Conservation (phyloP, 2,797 vertebrate species). For the Chelmon rostratus region DNA sequence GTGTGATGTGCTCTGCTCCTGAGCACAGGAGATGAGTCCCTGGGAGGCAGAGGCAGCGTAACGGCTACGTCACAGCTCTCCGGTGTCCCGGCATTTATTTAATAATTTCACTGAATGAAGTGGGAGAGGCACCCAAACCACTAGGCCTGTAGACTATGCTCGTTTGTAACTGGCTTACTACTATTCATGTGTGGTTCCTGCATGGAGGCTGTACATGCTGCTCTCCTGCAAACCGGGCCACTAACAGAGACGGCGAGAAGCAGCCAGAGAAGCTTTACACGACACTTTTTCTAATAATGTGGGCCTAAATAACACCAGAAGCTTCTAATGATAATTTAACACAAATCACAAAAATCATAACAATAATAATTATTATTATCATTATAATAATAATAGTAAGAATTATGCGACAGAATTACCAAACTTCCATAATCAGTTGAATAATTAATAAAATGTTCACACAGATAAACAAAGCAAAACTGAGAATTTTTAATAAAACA, state of each 20-base stretch:
- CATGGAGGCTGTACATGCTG: slow-evolving; percentile 25
- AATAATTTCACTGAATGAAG: slow-evolving; percentile 85
- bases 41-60: slow-evolving; percentile 82
- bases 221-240: slow-evolving; percentile 17
- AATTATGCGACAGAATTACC: neutral
- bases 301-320: slow-evolving; percentile 21
- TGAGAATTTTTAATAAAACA: neutral
- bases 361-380: neutral
- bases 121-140: slow-evolving; percentile 82
- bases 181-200: slow-evolving; percentile 34
- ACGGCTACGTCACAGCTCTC: slow-evolving; percentile 88
- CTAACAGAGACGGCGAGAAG: slow-evolving; percentile 27
- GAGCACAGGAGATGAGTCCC: slow-evolving; percentile 70
- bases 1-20: slow-evolving; percentile 61
- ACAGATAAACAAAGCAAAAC: neutral
- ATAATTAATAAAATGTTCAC: neutral
- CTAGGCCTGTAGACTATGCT: slow-evolving; percentile 66
- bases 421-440: neutral
- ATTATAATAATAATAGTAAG: neutral
- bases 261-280: neutral
- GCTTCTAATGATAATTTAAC: neutral
- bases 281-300: slow-evolving; percentile 1
- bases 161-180: slow-evolving; percentile 54
- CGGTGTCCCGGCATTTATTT: slow-evolving; percentile 89
- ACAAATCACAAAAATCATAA: slow-evolving; percentile 16